A percentile compares a stretch with the other conserved stretches of the same genome.
Evolutionary conservation across 2,888 invertebrate genomes (phyloP).

Genomic region (Drosophila tripunctata): DNA sequence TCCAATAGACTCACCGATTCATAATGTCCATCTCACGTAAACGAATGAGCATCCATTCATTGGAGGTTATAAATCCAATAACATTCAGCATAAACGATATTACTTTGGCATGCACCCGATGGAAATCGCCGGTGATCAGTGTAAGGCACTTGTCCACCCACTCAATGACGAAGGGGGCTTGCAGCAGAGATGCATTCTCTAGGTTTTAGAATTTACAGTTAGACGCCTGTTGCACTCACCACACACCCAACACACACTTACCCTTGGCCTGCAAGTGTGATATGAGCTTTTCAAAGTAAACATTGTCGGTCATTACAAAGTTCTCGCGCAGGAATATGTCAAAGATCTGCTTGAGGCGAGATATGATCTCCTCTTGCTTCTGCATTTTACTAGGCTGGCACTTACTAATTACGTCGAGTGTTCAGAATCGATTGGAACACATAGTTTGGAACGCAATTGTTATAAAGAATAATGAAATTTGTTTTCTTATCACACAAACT

Average conservation of each 20-base stretch:
- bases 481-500: conserved; percentile 58
- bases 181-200: conserved; percentile 82
- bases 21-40: conserved; percentile 84
- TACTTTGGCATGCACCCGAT: conserved; percentile 84
- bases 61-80: conserved; percentile 86
- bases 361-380: conserved; percentile 67
- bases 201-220: conserved; percentile 8
- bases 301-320: conserved; percentile 84
- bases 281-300: conserved; percentile 88
- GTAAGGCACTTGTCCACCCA: conserved; percentile 85
- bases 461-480: conserved; percentile 55
- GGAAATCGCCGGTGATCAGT: conserved; percentile 81
- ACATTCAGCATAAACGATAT: conserved; percentile 88
- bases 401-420: too few species aligned
- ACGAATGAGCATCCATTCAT: conserved; percentile 87
- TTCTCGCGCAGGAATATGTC: conserved; percentile 77
- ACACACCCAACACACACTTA: conserved; percentile 64
- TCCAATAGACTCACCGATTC: conserved; percentile 68
- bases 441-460: conserved; percentile 57
- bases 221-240: conserved; percentile 44
- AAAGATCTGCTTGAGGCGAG: conserved; percentile 74
- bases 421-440: conserved; percentile 29
- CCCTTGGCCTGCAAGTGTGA: conserved; percentile 86
- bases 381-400: too few species aligned
- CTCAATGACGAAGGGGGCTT: conserved; percentile 82